A percentile compares a stretch with the other conserved stretches of the same genome.
These are phyloP conservation scores for Drosophila pectinifera DNA, from an alignment of 1,140 invertebrate genomes.

Conservation along the genomic window DNA sequence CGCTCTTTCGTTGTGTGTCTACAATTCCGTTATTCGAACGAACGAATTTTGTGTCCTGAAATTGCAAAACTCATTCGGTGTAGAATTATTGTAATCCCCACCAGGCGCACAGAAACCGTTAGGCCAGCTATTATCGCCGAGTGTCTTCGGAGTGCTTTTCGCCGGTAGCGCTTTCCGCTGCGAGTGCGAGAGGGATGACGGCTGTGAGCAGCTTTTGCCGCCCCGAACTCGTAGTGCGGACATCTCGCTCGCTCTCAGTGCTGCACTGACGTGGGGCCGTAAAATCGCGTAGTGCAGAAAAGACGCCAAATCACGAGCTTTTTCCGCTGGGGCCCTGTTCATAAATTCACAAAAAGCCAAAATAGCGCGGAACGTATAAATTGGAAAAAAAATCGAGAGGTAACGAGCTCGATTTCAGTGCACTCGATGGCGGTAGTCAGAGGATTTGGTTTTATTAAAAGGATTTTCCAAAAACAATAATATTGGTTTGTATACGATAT, in stretches of 20 bases:
- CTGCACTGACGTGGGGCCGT: constrained; percentile 28
- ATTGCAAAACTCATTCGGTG: constrained; percentile 83
- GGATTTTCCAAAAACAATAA: too few relatives aligned
- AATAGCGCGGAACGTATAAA: constrained; percentile 81
- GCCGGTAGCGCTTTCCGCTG: constrained; percentile 9
- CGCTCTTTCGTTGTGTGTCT: constrained; percentile 58
- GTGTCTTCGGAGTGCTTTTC: constrained; percentile 61
- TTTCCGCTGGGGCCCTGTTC: constrained; percentile 61
- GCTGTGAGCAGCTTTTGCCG: constrained; percentile 47
- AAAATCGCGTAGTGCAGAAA: constrained; percentile 14
- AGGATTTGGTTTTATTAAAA: too few relatives aligned
- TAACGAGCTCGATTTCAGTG: constrained; percentile 7
- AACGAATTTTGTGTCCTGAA: constrained; percentile 44
- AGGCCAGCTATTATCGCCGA: neutral
- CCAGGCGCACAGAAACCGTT: constrained; percentile 55
- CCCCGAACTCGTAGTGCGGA: neutral
- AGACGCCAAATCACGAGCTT: constrained; percentile 29
- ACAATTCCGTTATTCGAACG: constrained; percentile 49
- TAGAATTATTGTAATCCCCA: constrained; percentile 82
- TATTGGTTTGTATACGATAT: too few relatives aligned
- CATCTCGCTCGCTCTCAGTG: constrained; percentile 41
- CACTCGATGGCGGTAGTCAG: neutral
- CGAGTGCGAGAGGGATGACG: constrained; percentile 45
- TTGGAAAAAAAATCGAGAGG: constrained; percentile 22
- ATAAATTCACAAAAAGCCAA: constrained; percentile 83